Percentiles rank a stretch among this genome's conserved stretches.
phyloP scores from a whole-genome alignment of 1,140 invertebrate genomes.

The Apocrypta bakeri region DNA sequence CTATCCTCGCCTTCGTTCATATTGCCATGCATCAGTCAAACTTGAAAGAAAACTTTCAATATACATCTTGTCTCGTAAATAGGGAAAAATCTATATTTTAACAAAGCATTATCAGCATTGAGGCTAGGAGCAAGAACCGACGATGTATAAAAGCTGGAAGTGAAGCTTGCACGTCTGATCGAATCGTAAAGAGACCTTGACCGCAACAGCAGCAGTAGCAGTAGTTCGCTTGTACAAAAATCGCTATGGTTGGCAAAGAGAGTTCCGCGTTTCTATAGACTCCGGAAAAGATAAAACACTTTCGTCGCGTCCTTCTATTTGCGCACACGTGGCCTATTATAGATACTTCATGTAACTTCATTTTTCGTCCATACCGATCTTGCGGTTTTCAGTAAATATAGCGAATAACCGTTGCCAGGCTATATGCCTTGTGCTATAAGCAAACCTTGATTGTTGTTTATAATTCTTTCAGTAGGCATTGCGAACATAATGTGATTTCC shows the following conservation, averaged over 20 bases:
- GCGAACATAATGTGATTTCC: neutral
- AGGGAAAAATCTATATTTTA: too few relatives aligned
- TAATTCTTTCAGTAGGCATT: neutral
- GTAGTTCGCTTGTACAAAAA: neutral
- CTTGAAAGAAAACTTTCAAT: too few relatives aligned
- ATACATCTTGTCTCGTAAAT: too few relatives aligned
- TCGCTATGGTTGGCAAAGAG: neutral
- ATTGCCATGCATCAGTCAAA: too few relatives aligned
- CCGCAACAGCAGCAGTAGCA: conserved; percentile 1
- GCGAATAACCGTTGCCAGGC: too few relatives aligned
- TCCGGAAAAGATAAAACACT: neutral
- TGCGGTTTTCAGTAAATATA: too few relatives aligned
- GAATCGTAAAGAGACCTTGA: conserved; percentile 26
- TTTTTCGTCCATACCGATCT: neutral
- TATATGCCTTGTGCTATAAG: neutral
- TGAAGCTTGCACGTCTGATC: neutral
- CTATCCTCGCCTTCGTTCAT: too few relatives aligned
- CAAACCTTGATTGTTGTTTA: neutral
- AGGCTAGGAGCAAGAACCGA: neutral
- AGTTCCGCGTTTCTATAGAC: conserved; percentile 5
- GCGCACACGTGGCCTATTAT: neutral
- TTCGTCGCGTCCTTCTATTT: conserved; percentile 17
- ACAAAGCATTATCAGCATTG: too few relatives aligned
- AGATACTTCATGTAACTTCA: neutral
- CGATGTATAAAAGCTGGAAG: neutral